These are phyloP conservation scores for Harpalus rubripes DNA, from an alignment of 2,888 invertebrate species.

Conservation along the genomic window DNA sequence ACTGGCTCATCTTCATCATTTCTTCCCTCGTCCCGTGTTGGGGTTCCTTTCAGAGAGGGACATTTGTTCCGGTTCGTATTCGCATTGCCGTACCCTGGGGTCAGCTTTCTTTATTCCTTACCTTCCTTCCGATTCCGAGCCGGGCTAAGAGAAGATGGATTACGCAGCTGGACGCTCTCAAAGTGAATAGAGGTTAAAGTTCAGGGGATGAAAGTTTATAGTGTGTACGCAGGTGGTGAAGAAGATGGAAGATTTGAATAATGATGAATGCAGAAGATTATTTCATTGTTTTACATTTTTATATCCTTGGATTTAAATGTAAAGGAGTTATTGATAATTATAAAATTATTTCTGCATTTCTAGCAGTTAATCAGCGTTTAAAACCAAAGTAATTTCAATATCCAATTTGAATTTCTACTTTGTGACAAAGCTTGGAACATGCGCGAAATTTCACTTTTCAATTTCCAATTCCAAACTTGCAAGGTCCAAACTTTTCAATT, in stretches of 20 bases:
- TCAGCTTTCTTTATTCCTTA: slow-evolving; percentile 21
- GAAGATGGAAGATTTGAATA: background rate
- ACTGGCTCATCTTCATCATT: slow-evolving; percentile 41
- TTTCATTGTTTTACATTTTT: background rate
- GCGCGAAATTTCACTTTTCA: too few relatives aligned
- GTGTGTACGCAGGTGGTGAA: background rate
- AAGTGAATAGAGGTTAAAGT: background rate
- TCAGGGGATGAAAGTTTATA: background rate
- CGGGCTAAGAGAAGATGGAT: slow-evolving; percentile 11
- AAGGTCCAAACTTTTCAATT: too few relatives aligned
- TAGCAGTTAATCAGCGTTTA: too few relatives aligned
- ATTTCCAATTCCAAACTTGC: too few relatives aligned
- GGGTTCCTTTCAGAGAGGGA: slow-evolving; percentile 4
- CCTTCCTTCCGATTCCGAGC: slow-evolving; percentile 23
- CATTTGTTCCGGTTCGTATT: slow-evolving; percentile 33
- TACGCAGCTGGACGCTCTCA: slow-evolving; percentile 7
- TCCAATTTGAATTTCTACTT: too few relatives aligned
- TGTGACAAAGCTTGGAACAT: too few relatives aligned
- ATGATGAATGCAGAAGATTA: background rate
- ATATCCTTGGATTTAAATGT: background rate
- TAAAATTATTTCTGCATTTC: too few relatives aligned
- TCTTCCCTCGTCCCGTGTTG: background rate
- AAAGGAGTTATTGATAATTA: too few relatives aligned
- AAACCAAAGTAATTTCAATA: too few relatives aligned
- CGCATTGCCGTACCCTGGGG: slow-evolving; percentile 6